phyloP scores from a whole-genome alignment of 2,888 invertebrate species.

The Steromphala cineraria region DNA sequence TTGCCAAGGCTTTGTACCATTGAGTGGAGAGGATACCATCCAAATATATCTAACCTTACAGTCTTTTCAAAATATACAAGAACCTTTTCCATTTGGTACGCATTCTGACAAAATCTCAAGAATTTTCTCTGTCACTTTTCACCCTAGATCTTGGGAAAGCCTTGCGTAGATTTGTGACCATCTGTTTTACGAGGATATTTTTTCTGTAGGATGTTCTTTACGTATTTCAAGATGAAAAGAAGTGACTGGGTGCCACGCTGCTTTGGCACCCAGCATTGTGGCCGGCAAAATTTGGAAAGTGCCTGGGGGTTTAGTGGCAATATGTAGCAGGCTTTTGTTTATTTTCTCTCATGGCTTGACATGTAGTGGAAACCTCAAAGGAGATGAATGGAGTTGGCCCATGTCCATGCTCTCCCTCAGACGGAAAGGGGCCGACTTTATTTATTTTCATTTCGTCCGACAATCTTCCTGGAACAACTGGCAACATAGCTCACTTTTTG shows the following conservation, averaged over 20 bases:
- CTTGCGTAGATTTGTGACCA: conserved; percentile 4
- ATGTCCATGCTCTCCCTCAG: conserved; percentile 6
- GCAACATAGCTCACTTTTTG: no score
- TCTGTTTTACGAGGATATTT: conserved; percentile 13
- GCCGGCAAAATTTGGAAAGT: conserved; percentile 1
- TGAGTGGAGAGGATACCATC: not conserved
- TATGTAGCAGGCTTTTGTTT: conserved; percentile 19
- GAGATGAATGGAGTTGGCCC: conserved; percentile 13
- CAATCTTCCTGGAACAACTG: no score
- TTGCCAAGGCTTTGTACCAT: no score
- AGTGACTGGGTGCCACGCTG: conserved; percentile 2
- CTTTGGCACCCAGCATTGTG: not conserved
- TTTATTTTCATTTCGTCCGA: not conserved
- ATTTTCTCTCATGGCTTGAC: conserved; percentile 9
- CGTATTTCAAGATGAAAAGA: conserved; percentile 1
- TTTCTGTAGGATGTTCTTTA: conserved; percentile 2
- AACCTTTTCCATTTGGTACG: not conserved
- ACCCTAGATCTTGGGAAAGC: not conserved
- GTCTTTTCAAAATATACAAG: conserved; percentile 15
- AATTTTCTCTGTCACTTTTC: conserved; percentile 1
- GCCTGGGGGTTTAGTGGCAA: not conserved
- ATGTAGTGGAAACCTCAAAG: conserved; percentile 17
- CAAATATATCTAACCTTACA: not conserved
- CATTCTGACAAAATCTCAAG: not conserved
- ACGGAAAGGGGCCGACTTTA: not conserved